phyloP scores from a whole-genome alignment of 1,140 invertebrate species.

The Agrilus planipennis region DNA sequence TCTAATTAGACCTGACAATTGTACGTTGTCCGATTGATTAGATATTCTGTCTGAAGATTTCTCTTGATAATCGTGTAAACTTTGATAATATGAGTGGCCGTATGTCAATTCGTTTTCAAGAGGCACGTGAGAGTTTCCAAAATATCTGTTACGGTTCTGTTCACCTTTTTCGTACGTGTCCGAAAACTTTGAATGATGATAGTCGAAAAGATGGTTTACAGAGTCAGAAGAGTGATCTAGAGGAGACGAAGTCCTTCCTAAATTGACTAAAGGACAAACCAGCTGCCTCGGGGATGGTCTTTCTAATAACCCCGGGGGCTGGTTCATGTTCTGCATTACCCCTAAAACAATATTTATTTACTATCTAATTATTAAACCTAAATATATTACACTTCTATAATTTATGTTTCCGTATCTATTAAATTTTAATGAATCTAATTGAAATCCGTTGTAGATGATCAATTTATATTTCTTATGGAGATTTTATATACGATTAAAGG shows the following conservation, averaged over 20 bases:
- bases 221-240: constrained; percentile 12
- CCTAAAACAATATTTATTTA: constrained; percentile 10
- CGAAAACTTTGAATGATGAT: constrained; percentile 15
- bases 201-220: constrained; percentile 12
- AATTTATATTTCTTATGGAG: too few relatives aligned
- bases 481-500: too few relatives aligned
- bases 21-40: too few relatives aligned
- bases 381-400: too few relatives aligned
- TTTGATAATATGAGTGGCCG: too few relatives aligned
- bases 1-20: too few relatives aligned
- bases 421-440: too few relatives aligned
- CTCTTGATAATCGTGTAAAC: constrained; percentile 4
- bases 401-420: too few relatives aligned
- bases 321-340: constrained; percentile 23
- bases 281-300: constrained; percentile 33
- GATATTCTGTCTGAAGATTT: constrained; percentile 6
- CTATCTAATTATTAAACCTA: background rate
- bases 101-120: too few relatives aligned
- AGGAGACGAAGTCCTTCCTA: constrained; percentile 39
- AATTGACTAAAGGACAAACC: constrained; percentile 45
- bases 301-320: constrained; percentile 24
- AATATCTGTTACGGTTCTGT: too few relatives aligned
- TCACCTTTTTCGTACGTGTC: constrained; percentile 13
- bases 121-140: too few relatives aligned
- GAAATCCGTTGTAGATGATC: too few relatives aligned